Percentiles rank a stretch among this genome's conserved stretches.
These are phyloP conservation scores for Ischnus inquisitorius DNA, from an alignment of 2,888 invertebrate genomes.

Conservation along the genomic window DNA sequence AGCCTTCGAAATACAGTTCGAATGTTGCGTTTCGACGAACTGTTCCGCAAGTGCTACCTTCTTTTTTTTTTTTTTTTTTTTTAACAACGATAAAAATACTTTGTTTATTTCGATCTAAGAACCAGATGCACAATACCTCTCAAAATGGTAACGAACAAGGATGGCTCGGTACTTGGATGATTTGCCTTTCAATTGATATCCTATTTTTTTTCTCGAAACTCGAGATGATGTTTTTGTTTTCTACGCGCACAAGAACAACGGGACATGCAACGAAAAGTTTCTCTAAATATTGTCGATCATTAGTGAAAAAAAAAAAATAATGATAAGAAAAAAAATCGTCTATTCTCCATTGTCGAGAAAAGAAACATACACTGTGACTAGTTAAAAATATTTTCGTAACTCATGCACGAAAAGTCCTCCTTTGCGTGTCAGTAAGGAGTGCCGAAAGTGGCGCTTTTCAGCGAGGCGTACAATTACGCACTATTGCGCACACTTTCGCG, in stretches of 20 bases:
- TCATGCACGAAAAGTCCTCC: too few species aligned
- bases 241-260: constrained; percentile 43
- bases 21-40: too few species aligned
- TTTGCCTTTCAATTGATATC: neutral
- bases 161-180: constrained; percentile 36
- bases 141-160: constrained; percentile 71
- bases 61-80: too few species aligned
- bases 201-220: constrained; percentile 16
- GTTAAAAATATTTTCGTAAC: neutral
- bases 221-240: constrained; percentile 41
- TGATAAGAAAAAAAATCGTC: neutral
- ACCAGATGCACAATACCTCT: constrained; percentile 85
- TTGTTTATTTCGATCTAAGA: constrained; percentile 76
- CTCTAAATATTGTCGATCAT: constrained; percentile 36
- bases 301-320: neutral
- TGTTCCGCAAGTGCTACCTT: neutral
- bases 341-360: too few species aligned
- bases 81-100: too few species aligned
- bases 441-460: too few species aligned
- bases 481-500: too few species aligned
- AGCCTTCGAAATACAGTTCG: too few species aligned
- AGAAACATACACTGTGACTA: neutral
- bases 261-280: constrained; percentile 54
- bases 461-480: too few species aligned
- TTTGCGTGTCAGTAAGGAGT: too few species aligned